phyloP scores from a whole-genome alignment of 1,140 invertebrate species.

The Neomicropteryx cornuta region DNA sequence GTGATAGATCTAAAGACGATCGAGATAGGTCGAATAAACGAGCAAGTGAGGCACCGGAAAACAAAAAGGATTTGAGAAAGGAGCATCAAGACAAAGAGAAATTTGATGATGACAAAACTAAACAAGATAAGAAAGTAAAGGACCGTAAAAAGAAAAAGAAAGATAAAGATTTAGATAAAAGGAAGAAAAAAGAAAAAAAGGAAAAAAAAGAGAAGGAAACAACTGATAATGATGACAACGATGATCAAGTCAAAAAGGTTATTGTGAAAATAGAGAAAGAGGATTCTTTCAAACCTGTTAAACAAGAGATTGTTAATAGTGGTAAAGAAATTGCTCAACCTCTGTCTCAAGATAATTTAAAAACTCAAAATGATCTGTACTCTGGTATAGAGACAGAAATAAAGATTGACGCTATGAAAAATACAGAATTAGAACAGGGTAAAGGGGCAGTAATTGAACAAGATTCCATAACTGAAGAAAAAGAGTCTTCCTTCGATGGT shows the following conservation, averaged over 20 bases:
- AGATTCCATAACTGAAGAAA: slow-evolving; percentile 15
- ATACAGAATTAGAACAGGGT: too few relatives aligned
- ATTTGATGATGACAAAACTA: slow-evolving; percentile 14
- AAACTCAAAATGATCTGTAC: too few relatives aligned
- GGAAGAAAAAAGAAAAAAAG: slow-evolving; percentile 36
- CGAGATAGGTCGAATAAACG: slow-evolving; percentile 27
- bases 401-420: too few relatives aligned
- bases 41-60: slow-evolving; percentile 30
- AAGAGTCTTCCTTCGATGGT: slow-evolving; percentile 28
- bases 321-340: too few relatives aligned
- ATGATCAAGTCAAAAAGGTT: neutral
- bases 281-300: neutral
- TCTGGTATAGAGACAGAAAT: too few relatives aligned
- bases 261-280: neutral
- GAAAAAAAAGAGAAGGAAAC: slow-evolving; percentile 34
- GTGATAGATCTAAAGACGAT: slow-evolving; percentile 27
- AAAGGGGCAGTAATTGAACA: too few relatives aligned
- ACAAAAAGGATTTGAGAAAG: slow-evolving; percentile 33
- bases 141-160: slow-evolving; percentile 35
- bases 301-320: too few relatives aligned
- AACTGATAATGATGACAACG: slow-evolving; percentile 7
- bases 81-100: slow-evolving; percentile 36
- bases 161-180: slow-evolving; percentile 25
- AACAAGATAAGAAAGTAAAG: slow-evolving; percentile 24
- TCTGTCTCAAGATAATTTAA: too few relatives aligned